Evolutionary conservation across 1,140 invertebrate genomes (phyloP), one percentile per base, ranked within the genome.

Genomic region (Sarcophaga peregrina): DNA sequence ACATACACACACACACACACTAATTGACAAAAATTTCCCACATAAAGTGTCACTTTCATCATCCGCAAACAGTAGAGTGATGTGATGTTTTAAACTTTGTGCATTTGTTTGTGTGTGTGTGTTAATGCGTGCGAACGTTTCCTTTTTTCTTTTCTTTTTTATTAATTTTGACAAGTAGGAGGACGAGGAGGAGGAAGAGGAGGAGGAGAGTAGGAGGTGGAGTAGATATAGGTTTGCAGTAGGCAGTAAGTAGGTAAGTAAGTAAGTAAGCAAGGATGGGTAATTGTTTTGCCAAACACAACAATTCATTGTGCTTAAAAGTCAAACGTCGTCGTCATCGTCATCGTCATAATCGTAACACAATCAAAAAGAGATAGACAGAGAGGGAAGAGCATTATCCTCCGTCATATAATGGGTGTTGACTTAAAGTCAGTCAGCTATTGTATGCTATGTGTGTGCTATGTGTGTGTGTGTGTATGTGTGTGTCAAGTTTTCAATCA

Each of bases 401-500:
- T 68, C 25, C 17, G 62, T 68, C 62, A 68, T n/a, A 20, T 17
- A 68, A 68, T 68, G 62, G 62, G 62, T 68, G 62, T 68, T 68
- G 62, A 68, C 62, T 68, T 68, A 68, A 68, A 68, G 62, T 68
- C n/a, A 68, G 62, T 68, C 25, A 37, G 1, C 25, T 37, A 37
- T 37, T 37, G 25, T 37, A 4, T 37, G 25, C 25, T 37, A 37
- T 37, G n/a, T n/a, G n/a, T n/a, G n/a, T n/a, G n/a, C n/a, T n/a
- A n/a, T 37, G 25, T 37, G 25, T 37, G 25, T 4, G 1, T 2
- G 1, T 37, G 25, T 58, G 15, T 68, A 20, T 20, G n/a, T 20
- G 20, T 68, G 62, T 68, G 62, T 68, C 62, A 68, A 68, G n/a
- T 68, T 68, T 68, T 68, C 62, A 68, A 68, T 68, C 62, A 68